Evolutionary conservation across 2,888 invertebrate species (phyloP).

Genomic region (Agrochola lychnidis): DNA sequence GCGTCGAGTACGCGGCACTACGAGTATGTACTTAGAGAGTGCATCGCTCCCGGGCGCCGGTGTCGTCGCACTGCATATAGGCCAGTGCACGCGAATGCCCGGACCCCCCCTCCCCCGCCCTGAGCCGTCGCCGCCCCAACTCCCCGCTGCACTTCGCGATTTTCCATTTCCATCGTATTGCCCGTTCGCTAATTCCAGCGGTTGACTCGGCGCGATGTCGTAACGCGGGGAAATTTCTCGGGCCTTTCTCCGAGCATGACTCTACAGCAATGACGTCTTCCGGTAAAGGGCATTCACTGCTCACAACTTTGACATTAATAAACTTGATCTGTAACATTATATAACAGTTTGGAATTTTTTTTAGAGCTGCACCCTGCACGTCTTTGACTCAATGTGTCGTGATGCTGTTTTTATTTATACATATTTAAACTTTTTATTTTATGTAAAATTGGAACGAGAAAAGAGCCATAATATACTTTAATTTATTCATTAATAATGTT

Average conservation of each 20-base stretch:
- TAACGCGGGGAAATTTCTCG: slow-evolving; percentile 84
- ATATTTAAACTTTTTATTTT: background rate
- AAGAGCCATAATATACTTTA: too few relatives aligned
- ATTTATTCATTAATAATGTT: background rate
- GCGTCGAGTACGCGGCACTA: slow-evolving; percentile 86
- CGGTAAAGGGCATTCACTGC: slow-evolving; percentile 79
- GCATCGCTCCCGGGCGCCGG: slow-evolving; percentile 90
- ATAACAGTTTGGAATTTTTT: slow-evolving; percentile 46
- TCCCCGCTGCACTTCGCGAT: slow-evolving; percentile 85
- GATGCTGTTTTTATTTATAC: background rate
- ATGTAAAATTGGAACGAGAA: background rate
- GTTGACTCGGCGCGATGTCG: slow-evolving; percentile 78
- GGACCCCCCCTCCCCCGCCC: slow-evolving; percentile 71
- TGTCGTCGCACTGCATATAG: slow-evolving; percentile 91
- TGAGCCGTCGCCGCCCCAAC: slow-evolving; percentile 60
- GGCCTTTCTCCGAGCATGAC: slow-evolving; percentile 81
- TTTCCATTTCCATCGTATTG: slow-evolving; percentile 88
- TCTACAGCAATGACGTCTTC: slow-evolving; percentile 74
- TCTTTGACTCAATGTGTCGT: background rate
- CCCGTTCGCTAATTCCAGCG: slow-evolving; percentile 84
- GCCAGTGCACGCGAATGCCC: slow-evolving; percentile 90
- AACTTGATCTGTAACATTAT: slow-evolving; percentile 61
- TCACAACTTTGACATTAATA: slow-evolving; percentile 71
- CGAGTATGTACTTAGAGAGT: slow-evolving; percentile 86
- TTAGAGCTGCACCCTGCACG: slow-evolving; percentile 1